phyloP scores from a whole-genome alignment of 2,797 vertebrate species.

The Pseudocheirus occidentalis region DNA sequence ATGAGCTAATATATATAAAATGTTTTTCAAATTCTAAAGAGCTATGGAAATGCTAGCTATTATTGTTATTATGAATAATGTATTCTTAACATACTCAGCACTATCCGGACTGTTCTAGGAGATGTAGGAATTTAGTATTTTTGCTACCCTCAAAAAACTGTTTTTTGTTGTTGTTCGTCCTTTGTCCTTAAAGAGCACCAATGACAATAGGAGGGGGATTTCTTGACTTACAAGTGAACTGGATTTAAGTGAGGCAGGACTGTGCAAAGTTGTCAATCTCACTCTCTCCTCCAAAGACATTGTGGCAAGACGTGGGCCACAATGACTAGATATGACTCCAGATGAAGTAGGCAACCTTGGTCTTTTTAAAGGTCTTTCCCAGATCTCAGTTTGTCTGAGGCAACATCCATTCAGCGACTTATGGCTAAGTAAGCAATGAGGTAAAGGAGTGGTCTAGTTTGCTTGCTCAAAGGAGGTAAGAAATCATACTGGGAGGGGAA shows the following conservation, averaged over 20 bases:
- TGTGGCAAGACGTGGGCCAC: not conserved
- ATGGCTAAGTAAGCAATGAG: no score
- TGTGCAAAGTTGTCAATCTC: not conserved
- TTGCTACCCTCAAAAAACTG: no score
- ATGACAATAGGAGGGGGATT: not conserved
- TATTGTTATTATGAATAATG: not conserved
- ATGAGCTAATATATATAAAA: not conserved
- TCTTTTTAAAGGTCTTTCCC: not conserved
- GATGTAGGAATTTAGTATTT: not conserved
- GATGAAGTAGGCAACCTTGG: no score
- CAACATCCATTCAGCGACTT: no score
- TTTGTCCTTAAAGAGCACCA: not conserved
- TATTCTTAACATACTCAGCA: not conserved
- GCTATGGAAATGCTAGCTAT: not conserved
- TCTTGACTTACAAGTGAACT: not conserved
- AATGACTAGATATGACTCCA: not conserved
- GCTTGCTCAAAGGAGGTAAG: no score
- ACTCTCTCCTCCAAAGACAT: not conserved
- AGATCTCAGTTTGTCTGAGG: no score
- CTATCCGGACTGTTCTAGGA: not conserved
- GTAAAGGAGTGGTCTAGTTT: no score
- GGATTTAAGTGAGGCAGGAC: not conserved
- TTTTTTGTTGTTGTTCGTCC: not conserved
- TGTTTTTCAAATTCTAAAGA: not conserved
- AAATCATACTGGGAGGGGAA: no score